A percentile compares a stretch with the other conserved stretches of the same genome.
These are phyloP conservation scores for Aurelia coerulea DNA, from an alignment of 30 jellyfish, hydroid and myxozoan genomes.

Conservation along the genomic window DNA sequence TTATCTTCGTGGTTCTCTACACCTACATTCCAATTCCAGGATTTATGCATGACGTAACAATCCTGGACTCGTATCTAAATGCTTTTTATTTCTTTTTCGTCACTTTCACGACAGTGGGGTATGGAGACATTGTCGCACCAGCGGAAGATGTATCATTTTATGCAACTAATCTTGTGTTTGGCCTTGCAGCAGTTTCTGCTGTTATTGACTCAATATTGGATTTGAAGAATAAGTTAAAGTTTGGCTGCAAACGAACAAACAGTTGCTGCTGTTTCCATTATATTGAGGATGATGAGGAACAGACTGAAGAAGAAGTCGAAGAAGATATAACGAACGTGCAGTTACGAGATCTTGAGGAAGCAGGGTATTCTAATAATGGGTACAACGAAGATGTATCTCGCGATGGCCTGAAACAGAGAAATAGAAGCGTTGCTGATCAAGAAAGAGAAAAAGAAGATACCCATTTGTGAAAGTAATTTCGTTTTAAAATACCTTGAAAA, in stretches of 20 bases:
- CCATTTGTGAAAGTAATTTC: no score
- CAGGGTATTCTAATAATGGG: no score
- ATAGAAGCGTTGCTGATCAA: no score
- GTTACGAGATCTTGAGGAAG: no score
- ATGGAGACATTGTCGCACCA: constrained; percentile 31
- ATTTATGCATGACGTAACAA: neutral
- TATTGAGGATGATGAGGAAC: neutral
- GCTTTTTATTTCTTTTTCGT: constrained; percentile 40
- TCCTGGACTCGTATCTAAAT: neutral
- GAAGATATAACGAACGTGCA: no score
- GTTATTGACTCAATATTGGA: constrained; percentile 7
- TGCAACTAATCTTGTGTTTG: neutral
- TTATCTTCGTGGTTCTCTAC: neutral
- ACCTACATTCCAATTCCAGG: no score
- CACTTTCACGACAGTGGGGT: constrained; percentile 56
- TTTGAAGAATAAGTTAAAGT: neutral
- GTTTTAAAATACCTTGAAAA: no score
- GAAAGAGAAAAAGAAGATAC: no score
- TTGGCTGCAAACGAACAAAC: neutral
- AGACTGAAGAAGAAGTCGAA: no score
- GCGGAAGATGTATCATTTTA: constrained; percentile 8
- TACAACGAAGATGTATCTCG: no score
- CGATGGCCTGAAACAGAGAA: no score
- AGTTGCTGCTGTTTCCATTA: constrained; percentile 8
- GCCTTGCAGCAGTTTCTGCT: constrained; percentile 43